Evolutionary conservation across 2,113 vertebrate species (phyloP).

Genomic region (Sakesphorus luctuosus): DNA sequence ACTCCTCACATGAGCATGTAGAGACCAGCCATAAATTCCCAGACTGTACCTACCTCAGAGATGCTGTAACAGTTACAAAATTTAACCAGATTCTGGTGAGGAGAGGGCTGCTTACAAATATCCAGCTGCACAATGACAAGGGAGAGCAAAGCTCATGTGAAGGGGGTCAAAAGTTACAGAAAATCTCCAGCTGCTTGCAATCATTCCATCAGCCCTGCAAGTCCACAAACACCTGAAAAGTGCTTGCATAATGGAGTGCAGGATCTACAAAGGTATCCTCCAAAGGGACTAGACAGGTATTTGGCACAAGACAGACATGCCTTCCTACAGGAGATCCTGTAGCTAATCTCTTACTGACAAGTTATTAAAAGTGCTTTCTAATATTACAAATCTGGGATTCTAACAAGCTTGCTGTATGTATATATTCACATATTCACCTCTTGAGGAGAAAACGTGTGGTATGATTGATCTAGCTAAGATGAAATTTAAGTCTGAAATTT

Average conservation of each 20-base stretch:
- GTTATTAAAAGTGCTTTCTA: neutral
- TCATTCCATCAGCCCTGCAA: neutral
- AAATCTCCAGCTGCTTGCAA: neutral
- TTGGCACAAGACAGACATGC: neutral
- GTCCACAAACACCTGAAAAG: neutral
- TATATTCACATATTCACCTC: neutral
- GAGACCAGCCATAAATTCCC: neutral
- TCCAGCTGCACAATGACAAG: neutral
- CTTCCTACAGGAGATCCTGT: neutral
- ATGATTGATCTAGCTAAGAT: neutral
- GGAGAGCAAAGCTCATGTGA: neutral
- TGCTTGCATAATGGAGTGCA: neutral
- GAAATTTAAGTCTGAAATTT: neutral
- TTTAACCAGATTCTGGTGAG: neutral
- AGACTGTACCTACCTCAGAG: neutral
- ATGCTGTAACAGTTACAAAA: neutral
- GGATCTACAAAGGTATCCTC: neutral
- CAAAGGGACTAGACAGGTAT: neutral
- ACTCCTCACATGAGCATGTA: neutral
- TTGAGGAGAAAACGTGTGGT: neutral
- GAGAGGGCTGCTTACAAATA: neutral
- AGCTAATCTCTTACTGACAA: neutral
- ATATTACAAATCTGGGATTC: neutral
- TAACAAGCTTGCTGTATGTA: neutral
- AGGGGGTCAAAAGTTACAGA: neutral